Base-by-base conservation (phyloP, 2,113 vertebrate genomes). In the Numida meleagris region DNA sequence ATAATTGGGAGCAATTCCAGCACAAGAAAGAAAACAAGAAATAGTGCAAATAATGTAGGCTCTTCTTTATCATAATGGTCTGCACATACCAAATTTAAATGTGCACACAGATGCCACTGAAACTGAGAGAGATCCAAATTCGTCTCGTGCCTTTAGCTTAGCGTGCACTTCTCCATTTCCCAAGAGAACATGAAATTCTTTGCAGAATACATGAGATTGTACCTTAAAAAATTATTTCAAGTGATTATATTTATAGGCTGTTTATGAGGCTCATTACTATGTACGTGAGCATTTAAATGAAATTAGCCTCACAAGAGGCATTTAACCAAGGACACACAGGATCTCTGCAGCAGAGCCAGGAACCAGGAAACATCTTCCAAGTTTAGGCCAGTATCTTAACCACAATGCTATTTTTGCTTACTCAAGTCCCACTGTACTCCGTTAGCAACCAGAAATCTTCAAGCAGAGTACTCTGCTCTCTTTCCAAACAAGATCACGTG, bases 161-260 rank as follows among this genome's bases (percentile, higher is more conserved):
- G 33, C 79, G 91, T 90, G 73, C 24, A 40, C 42, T 87, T 93
- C 34, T 70, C 48, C 43, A 20, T 78, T 86, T 95, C 96, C 79
- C 85, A 90, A 78, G 86, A 78, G 82, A 95, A 79, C 65, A 33
- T 46, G 85, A 94, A 95, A 95, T 89, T 70, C 65, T 82, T 91
- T 40, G 53, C 65, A 88, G 88, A 95, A 53, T 88, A 51, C 65
- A 71, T 84, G 86, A 94, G 72, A 71, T 82, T 94, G 93, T 80
- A 94, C 96, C 95, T 95, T 93, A 95, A 96, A 96, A 97, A 97
- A 94, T 88, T 51, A 91, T 95, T 93, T 93, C 61, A 68, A 95
- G 90, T 89, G 73, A 93, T 97, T 95, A 90, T 91, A 91, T 95
- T 96, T 94, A 95, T 95, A 94, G 91, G 79, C 79, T 95, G 93